These are phyloP conservation scores for Trematomus loennbergii DNA, from an alignment of 2,113 vertebrate species.

Conservation along the genomic window DNA sequence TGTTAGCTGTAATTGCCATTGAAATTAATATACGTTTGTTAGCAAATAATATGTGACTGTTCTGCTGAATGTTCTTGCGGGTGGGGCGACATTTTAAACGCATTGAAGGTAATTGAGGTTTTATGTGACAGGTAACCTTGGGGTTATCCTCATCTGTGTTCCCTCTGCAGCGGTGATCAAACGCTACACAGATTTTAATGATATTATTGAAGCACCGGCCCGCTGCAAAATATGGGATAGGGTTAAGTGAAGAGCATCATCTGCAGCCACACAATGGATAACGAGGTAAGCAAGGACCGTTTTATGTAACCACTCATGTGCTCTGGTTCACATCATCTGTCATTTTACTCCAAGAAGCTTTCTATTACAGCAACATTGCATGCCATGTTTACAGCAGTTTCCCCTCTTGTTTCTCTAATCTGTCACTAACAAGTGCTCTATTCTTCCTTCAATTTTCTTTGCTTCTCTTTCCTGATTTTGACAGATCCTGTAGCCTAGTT, in stretches of 20 bases:
- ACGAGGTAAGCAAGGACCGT: constrained; percentile 51
- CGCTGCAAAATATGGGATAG: constrained; percentile 38
- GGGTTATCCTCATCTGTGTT: constrained; percentile 25
- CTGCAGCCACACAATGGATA: constrained; percentile 66
- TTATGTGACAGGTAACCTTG: constrained; percentile 46
- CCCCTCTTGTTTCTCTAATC: constrained; percentile 14
- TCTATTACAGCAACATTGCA: background rate
- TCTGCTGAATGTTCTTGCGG: constrained; percentile 6
- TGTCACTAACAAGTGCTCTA: constrained; percentile 57
- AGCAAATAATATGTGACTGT: no score
- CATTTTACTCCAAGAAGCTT: constrained; percentile 2
- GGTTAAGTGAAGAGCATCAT: constrained; percentile 40
- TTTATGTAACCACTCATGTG: background rate
- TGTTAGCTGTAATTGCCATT: constrained; percentile 5
- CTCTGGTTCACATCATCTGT: constrained; percentile 20
- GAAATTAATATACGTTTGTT: background rate
- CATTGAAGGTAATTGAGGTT: background rate
- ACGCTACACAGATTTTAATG: background rate
- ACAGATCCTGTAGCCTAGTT: constrained; percentile 76
- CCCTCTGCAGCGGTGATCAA: constrained; percentile 25
- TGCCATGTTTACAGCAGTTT: constrained; percentile 12
- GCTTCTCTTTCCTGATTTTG: constrained; percentile 54
- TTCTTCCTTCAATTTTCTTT: constrained; percentile 46
- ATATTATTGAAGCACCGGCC: background rate
- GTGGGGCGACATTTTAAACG: constrained; percentile 32